phyloP scores from a whole-genome alignment of 2,113 vertebrate species.

The Helogale parvula region DNA sequence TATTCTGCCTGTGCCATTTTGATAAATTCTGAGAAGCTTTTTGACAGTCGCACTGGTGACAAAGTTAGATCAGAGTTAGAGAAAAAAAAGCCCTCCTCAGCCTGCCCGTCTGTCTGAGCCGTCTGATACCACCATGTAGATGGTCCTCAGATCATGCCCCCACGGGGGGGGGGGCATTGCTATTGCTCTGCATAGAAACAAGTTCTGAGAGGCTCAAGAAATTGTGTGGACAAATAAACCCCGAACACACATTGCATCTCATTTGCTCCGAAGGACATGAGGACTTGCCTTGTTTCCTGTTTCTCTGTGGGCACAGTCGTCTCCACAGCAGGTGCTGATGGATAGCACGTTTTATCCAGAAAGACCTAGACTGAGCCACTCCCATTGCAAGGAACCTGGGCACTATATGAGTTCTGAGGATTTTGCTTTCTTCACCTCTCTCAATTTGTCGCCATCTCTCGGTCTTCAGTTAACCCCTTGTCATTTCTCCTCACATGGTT shows the following conservation, averaged over 20 bases:
- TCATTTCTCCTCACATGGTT: neutral
- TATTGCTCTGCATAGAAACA: neutral
- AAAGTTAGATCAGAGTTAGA: neutral
- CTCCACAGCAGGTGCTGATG: too few species aligned
- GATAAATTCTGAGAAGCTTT: neutral
- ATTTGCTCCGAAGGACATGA: neutral
- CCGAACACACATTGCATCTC: neutral
- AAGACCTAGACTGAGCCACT: neutral
- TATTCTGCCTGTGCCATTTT: neutral
- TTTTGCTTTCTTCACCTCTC: neutral
- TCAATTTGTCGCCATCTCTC: neutral
- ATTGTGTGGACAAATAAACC: neutral
- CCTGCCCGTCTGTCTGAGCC: neutral
- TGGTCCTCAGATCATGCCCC: neutral
- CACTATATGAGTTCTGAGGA: neutral
- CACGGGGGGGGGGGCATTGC: accelerated
- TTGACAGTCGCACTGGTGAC: neutral
- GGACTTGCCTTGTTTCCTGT: neutral
- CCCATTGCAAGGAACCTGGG: neutral
- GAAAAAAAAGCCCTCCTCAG: neutral
- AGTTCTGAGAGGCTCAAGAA: neutral
- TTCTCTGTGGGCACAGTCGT: neutral
- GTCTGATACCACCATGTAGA: neutral
- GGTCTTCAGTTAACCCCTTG: neutral
- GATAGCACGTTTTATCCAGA: neutral